phyloP scores from a whole-genome alignment of 2,888 invertebrate species.

The Melangyna quadrimaculata region DNA sequence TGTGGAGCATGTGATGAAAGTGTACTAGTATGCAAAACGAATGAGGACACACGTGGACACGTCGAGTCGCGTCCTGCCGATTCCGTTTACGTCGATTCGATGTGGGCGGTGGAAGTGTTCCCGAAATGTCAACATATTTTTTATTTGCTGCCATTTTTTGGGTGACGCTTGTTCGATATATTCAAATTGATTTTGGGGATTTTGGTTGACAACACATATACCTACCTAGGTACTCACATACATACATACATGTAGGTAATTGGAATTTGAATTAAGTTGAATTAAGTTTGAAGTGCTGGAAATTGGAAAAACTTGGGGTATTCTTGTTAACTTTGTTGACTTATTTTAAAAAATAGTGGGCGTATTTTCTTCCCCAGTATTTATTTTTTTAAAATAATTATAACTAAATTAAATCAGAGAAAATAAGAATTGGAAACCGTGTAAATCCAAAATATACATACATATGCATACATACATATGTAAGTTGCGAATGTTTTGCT shows the following conservation, averaged over 20 bases:
- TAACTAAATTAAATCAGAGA: too few relatives aligned
- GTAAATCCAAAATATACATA: too few relatives aligned
- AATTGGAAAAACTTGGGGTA: slow-evolving; percentile 1
- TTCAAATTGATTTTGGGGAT: slow-evolving; percentile 53
- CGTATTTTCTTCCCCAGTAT: too few relatives aligned
- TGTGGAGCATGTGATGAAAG: slow-evolving; percentile 69
- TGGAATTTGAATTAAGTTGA: background rate
- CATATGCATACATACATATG: too few relatives aligned
- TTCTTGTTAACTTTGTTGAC: slow-evolving; percentile 13
- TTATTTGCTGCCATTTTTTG: slow-evolving; percentile 47
- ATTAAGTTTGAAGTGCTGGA: slow-evolving; percentile 20
- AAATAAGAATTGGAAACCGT: too few relatives aligned
- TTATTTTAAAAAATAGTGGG: background rate
- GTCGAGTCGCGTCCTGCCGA: background rate
- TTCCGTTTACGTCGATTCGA: background rate
- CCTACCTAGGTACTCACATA: too few relatives aligned
- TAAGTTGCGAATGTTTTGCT: too few relatives aligned
- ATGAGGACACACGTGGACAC: slow-evolving; percentile 41
- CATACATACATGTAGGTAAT: background rate
- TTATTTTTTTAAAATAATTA: too few relatives aligned
- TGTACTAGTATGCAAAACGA: slow-evolving; percentile 58
- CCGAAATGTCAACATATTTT: slow-evolving; percentile 63
- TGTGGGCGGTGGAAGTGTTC: slow-evolving; percentile 5
- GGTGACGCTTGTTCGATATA: slow-evolving; percentile 60
- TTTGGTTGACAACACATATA: background rate